Percentiles rank a stretch among this genome's conserved stretches.
phyloP scores from a whole-genome alignment of 2,113 vertebrate genomes.

The Pterocles orientalis region DNA sequence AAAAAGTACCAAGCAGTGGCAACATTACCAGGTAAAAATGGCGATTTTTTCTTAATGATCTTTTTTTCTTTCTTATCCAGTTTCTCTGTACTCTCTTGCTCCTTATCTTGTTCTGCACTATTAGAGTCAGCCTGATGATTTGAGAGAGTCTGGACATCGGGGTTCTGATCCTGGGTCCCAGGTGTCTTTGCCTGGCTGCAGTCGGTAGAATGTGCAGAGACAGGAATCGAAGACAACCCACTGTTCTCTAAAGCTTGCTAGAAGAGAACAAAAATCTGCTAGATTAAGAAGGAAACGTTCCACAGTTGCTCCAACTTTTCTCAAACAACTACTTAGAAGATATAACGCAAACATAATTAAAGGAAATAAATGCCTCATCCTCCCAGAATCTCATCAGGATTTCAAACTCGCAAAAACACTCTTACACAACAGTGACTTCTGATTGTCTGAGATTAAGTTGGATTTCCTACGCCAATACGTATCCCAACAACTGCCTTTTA shows the following conservation, averaged over 20 bases:
- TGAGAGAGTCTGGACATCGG: constrained; percentile 30
- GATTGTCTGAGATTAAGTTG: neutral
- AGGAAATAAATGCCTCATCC: neutral
- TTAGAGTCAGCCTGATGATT: constrained; percentile 65
- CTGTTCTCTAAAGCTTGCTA: constrained; percentile 99
- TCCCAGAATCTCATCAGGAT: neutral
- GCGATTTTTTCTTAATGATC: constrained; percentile 90
- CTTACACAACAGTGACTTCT: neutral
- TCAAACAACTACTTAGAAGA: neutral
- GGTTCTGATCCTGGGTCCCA: constrained; percentile 64
- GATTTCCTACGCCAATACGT: neutral
- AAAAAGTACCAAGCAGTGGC: neutral
- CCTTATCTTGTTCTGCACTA: constrained; percentile 75
- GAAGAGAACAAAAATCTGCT: constrained; percentile 64
- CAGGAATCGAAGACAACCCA: constrained; percentile 90
- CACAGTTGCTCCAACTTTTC: neutral
- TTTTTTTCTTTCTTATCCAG: constrained; percentile 86
- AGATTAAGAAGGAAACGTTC: constrained; percentile 39
- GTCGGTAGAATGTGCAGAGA: constrained; percentile 82
- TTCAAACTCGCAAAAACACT: neutral
- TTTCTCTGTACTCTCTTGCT: constrained; percentile 79
- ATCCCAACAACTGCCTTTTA: neutral
- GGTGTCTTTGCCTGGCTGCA: constrained; percentile 69
- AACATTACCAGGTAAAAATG: constrained; percentile 89
- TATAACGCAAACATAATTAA: neutral